These are phyloP conservation scores for Spizella passerina DNA, from an alignment of 2,797 vertebrate species.

Conservation along the genomic window DNA sequence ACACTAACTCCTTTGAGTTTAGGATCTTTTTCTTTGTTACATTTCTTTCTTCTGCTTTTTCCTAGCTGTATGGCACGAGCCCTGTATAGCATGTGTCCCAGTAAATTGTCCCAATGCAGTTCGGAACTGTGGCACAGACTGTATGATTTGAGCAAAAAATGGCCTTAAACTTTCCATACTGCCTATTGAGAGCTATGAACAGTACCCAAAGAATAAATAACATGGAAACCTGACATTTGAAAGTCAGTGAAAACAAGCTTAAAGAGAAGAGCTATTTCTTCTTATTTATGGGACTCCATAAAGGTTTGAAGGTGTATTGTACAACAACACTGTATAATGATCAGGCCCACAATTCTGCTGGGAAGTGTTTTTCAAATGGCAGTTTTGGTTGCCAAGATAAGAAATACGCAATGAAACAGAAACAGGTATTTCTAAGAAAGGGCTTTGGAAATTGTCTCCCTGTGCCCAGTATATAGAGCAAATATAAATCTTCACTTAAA, in stretches of 20 bases:
- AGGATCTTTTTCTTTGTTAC: background rate
- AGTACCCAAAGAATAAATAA: background rate
- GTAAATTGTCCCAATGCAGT: background rate
- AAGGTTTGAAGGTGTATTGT: background rate
- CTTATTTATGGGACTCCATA: background rate
- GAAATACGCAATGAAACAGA: background rate
- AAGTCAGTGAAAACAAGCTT: background rate
- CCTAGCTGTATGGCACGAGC: rapidly evolving
- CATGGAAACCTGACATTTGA: background rate
- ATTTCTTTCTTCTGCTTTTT: background rate
- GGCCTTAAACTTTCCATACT: background rate
- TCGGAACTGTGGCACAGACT: background rate
- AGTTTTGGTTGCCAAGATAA: background rate
- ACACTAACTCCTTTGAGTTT: background rate
- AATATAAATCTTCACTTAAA: background rate
- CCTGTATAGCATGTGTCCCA: background rate
- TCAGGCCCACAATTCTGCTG: background rate
- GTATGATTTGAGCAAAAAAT: background rate
- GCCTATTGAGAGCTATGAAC: background rate
- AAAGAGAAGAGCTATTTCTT: background rate
- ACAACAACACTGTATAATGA: background rate
- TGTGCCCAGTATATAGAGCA: background rate
- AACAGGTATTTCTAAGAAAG: background rate
- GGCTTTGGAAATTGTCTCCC: background rate
- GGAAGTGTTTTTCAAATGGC: background rate